Evolutionary conservation across 2,113 vertebrate genomes (phyloP).

Genomic region (Planiliza haematocheilus): DNA sequence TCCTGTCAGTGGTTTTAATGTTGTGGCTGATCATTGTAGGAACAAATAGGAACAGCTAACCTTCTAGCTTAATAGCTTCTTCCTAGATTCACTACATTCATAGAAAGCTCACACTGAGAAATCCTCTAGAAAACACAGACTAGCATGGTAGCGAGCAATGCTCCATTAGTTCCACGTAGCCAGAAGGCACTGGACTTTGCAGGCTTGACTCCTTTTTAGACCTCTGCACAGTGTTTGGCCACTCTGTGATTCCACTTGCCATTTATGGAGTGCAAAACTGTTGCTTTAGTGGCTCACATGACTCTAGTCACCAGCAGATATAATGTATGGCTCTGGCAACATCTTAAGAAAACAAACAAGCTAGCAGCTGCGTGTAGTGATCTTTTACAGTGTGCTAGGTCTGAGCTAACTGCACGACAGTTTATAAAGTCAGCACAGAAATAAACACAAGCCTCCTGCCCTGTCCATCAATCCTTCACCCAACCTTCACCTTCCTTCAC

Average conservation of each 20-base stretch:
- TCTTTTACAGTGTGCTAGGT: neutral
- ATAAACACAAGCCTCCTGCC: neutral
- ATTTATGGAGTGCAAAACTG: neutral
- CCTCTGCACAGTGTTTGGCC: no score
- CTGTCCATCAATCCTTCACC: neutral
- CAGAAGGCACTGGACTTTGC: neutral
- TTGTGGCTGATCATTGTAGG: no score
- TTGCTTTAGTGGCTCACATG: neutral
- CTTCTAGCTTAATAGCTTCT: no score
- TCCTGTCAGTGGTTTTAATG: no score
- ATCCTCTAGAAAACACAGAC: no score
- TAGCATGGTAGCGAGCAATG: no score
- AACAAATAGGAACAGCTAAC: no score
- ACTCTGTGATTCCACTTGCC: neutral
- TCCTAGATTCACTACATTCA: no score
- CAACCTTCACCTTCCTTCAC: neutral
- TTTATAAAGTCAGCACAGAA: neutral
- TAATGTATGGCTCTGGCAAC: neutral
- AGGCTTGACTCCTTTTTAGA: neutral
- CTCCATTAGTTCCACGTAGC: no score
- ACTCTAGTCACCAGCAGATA: neutral
- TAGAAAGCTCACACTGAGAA: no score
- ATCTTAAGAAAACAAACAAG: neutral
- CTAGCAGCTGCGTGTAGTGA: neutral
- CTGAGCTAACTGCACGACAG: neutral